Base-by-base conservation (phyloP, 1,140 invertebrate species). In the Brachionus sp. region DNA sequence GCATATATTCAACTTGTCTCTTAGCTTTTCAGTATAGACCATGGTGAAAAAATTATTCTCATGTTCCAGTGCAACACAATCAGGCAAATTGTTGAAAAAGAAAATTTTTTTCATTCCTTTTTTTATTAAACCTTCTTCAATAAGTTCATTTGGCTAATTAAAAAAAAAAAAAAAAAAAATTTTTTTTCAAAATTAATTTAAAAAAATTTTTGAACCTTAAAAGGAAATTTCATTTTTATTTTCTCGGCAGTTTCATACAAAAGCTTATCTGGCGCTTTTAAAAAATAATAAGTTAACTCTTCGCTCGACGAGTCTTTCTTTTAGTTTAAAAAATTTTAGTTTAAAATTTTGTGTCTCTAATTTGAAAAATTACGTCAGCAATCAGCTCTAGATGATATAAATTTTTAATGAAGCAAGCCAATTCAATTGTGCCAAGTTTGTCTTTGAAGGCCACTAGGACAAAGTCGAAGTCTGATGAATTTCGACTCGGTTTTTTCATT, bases 171-270 rank as follows among this genome's bases (percentile, higher is more conserved):
- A 33, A 1, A 80, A 19, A 29, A 62, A 35, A 1, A 39, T n/a
- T n/a, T n/a, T n/a, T n/a, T n/a, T n/a, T n/a, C n/a, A n/a, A n/a
- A n/a, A n/a, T n/a, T n/a, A n/a, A n/a, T n/a, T n/a, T n/a, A n/a
- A n/a, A n/a, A n/a, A n/a, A n/a, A n/a, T n/a, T n/a, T n/a, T n/a
- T n/a, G n/a, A 53, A 70, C 64, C 39, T 70, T 16, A 42, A 83
- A 73, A 13, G 82, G 82, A 6, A 83, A 62, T 53, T 64, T 46
- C n/a, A 73, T 12, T 53, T 70, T 70, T 50, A 16, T 83, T 12
- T 73, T 83, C 37, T 83, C 82, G 10, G 82, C 82, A n/a, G 29
- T 64, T 25, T 73, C 13, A 23, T 73, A 62, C 16, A 83, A 23
- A 19, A 57, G n/a, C 10, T 73, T 23, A 29, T 68, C 35, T 35